Conservation (phyloP, 2,113 vertebrate genomes). For the Isurus oxyrinchus region DNA sequence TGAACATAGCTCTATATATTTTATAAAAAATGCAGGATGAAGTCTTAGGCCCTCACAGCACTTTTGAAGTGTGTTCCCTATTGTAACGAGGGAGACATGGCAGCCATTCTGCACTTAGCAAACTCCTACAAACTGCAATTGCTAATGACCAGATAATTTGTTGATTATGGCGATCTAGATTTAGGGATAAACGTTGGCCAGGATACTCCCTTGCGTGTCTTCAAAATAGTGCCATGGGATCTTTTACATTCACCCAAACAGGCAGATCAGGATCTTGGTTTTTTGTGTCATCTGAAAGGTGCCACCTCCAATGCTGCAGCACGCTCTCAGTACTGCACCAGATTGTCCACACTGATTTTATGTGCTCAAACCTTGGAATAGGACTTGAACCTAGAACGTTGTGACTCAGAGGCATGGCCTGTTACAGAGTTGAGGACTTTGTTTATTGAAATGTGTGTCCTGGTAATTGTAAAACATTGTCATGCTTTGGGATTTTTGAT, state of each 20-base stretch:
- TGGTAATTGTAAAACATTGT: background rate
- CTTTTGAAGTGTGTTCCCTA: background rate
- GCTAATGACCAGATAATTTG: background rate
- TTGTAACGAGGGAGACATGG: background rate
- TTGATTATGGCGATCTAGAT: background rate
- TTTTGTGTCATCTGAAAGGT: too few species aligned
- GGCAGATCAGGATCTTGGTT: background rate
- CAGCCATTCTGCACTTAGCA: background rate
- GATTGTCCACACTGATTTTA: background rate
- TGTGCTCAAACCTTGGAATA: background rate
- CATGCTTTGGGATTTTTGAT: background rate
- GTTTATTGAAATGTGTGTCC: background rate
- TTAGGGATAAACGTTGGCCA: background rate
- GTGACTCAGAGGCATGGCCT: background rate
- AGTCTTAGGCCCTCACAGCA: too few species aligned
- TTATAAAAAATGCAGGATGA: too few species aligned
- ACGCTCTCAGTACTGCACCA: too few species aligned
- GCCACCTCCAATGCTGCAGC: too few species aligned
- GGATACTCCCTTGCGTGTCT: background rate
- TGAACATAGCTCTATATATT: too few species aligned
- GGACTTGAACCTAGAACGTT: background rate
- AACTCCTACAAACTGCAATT: background rate
- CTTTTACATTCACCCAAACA: background rate
- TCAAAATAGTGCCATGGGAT: background rate
- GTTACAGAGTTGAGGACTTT: background rate